These are phyloP conservation scores for Ptychobarbus kaznakovi DNA, from an alignment of 2,797 vertebrate genomes.

Conservation along the genomic window DNA sequence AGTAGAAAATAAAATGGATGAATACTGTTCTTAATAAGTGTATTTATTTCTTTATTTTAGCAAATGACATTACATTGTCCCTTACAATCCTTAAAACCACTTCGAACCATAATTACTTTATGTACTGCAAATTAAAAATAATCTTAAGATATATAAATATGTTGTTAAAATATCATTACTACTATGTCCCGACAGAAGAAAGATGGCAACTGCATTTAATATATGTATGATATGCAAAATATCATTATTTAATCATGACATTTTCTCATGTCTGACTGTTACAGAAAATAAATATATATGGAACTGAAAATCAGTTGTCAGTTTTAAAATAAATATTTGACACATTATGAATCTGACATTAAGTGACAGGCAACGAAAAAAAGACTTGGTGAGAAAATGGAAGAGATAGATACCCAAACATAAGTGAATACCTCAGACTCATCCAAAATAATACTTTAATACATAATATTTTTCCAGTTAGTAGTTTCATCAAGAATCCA, in stretches of 20 bases:
- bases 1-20: background rate
- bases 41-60: background rate
- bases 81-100: background rate
- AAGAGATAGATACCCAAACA: background rate
- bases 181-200: background rate
- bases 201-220: background rate
- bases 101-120: background rate
- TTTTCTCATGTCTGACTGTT: background rate
- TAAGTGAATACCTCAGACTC: background rate
- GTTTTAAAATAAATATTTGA: background rate
- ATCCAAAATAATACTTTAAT: background rate
- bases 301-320: background rate
- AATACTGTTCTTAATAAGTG: background rate
- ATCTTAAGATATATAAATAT: background rate
- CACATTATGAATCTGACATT: background rate
- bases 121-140: background rate
- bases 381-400: too few relatives aligned
- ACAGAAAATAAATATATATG: background rate
- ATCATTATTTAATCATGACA: background rate
- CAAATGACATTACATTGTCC: background rate
- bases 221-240: slow-evolving; percentile 1
- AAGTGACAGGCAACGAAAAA: background rate
- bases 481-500: background rate
- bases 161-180: background rate
- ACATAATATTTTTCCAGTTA: background rate